Conservation (phyloP, 2,888 invertebrate genomes). For the Nomada fucata region DNA sequence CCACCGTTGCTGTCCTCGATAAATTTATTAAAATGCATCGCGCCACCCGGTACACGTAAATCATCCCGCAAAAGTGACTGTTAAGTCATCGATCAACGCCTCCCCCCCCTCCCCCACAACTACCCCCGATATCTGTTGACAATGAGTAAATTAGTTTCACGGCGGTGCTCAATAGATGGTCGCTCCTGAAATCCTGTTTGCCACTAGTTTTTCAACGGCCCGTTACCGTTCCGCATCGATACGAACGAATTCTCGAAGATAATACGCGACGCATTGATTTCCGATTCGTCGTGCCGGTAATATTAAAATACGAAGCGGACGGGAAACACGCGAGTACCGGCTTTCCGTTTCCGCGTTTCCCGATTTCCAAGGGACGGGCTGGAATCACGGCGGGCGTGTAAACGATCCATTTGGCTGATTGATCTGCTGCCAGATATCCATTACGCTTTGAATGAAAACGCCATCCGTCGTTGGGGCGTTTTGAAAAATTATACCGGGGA, state of each 20-base stretch:
- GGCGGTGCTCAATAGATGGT: constrained; percentile 25
- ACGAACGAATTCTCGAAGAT: neutral
- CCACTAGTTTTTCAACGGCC: neutral
- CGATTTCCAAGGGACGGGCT: constrained; percentile 15
- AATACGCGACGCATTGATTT: constrained; percentile 14
- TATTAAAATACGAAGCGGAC: constrained; percentile 31
- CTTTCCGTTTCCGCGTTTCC: neutral
- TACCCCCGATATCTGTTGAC: neutral
- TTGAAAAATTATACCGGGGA: constrained; percentile 22
- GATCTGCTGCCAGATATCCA: constrained; percentile 36
- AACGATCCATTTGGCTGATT: constrained; percentile 51
- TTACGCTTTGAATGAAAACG: constrained; percentile 28
- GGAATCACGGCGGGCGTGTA: neutral
- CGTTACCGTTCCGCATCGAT: neutral
- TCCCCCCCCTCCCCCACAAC: too few relatives aligned
- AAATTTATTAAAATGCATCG: constrained; percentile 51
- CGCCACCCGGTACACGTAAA: constrained; percentile 15
- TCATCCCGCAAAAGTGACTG: constrained; percentile 26
- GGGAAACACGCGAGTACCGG: neutral
- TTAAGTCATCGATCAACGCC: constrained; percentile 41
- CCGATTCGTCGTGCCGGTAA: constrained; percentile 8
- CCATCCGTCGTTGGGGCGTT: constrained; percentile 12
- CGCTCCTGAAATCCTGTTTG: constrained; percentile 25
- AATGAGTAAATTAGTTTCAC: constrained; percentile 17
- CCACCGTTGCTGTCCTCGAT: constrained; percentile 21